phyloP scores from a whole-genome alignment of 2,797 vertebrate species.

The Protonibea diacanthus region DNA sequence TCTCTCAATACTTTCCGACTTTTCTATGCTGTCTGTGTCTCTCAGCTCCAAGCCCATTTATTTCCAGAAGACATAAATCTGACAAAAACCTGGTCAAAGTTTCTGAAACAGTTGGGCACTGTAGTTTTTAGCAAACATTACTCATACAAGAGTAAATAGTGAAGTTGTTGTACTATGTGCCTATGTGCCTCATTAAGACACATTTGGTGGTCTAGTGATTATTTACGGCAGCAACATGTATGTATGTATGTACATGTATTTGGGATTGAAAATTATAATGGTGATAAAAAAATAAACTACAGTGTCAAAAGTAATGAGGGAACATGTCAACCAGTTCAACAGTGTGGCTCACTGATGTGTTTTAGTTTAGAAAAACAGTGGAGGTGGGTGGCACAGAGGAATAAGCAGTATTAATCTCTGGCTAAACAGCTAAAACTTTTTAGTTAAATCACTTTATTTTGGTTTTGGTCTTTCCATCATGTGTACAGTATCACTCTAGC shows the following conservation, averaged over 20 bases:
- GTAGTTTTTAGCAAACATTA: background rate
- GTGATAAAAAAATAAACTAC: background rate
- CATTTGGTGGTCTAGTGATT: background rate
- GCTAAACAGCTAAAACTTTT: background rate
- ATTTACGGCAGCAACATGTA: background rate
- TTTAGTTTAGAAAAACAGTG: slow-evolving; percentile 28
- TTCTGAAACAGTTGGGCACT: background rate
- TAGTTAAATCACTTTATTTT: slow-evolving; percentile 13
- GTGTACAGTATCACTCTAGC: background rate
- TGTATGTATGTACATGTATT: too few species aligned
- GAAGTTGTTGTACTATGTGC: slow-evolving; percentile 1
- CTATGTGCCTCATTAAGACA: background rate
- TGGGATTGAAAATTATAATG: background rate
- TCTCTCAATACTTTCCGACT: too few species aligned
- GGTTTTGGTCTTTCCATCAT: background rate
- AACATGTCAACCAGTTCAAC: background rate
- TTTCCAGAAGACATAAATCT: background rate
- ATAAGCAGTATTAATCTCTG: slow-evolving; percentile 3
- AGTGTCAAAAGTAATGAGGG: background rate
- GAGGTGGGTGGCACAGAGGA: background rate
- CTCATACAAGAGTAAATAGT: background rate
- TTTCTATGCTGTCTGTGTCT: background rate
- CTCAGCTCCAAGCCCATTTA: background rate
- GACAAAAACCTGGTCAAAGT: background rate
- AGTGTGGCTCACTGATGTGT: background rate